Base-by-base conservation (phyloP, 2,888 invertebrate species). In the Acanthosoma haemorrhoidale region DNA sequence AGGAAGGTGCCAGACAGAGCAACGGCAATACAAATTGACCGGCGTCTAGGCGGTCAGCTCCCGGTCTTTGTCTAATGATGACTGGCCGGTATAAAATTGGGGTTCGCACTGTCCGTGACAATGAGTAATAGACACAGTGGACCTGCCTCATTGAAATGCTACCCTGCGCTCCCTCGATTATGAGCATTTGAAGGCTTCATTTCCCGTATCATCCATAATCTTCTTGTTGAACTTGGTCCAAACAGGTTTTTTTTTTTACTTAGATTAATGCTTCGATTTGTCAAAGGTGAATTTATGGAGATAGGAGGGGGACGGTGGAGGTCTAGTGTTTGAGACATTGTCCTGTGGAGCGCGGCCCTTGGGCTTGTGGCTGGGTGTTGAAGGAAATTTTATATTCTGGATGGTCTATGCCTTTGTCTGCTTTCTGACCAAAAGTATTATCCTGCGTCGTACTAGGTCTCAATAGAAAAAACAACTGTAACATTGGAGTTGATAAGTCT, bases 71-170 rank as follows among this genome's bases (percentile, higher is more conserved):
- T 25, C 51, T 25, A 51, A 21, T 51, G 51, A 51, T 51, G 51
- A 51, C 25, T 16, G 38, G n/a, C 21, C 16, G 32, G 32, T 61
- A 61, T 32, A 61, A 36, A 21, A 61, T 61, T 36, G 61, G 36
- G 36, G 61, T 61, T 61, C 32, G 61, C 61, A 61, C 61, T 61
- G 36, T 11, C 61, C 36, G 18, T 61, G 61, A 61, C 61, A 61
- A 61, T 61, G 61, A 61, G 61, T 61, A 36, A 61, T 61, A 15
- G 61, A 8, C 18, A 36, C 61, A 5, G 41, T 36, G 16, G 34
- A 59, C 59, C 34, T 16, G 21, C 59, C 34, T 59, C 59, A 61
- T 61, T 61, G 61, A 61, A 61, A 61, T 61, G 31, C 61, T 61
- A 15, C 16, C 18, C 34, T 34, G 34, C 15, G 38, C 61, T 32